These are phyloP conservation scores for Rachycentron canadum DNA, from an alignment of 2,797 vertebrate species.

Conservation along the genomic window DNA sequence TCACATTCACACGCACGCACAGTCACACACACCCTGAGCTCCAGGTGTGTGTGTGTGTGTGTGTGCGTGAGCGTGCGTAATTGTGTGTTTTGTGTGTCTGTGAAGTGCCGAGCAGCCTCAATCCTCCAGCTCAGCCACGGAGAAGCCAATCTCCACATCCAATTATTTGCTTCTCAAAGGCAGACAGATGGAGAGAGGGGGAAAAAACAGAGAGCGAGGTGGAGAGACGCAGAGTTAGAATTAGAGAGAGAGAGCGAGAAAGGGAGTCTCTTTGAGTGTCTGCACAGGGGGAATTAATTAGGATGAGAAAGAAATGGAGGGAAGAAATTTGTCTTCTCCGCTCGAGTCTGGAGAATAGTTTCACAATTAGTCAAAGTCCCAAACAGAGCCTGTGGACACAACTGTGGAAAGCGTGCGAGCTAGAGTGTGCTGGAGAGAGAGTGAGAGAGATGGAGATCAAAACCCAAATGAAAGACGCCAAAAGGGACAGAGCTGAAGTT, in stretches of 20 bases:
- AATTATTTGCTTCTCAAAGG: constrained; percentile 88
- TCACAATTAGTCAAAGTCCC: constrained; percentile 79
- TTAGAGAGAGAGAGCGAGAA: constrained; percentile 29
- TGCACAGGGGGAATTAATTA: constrained; percentile 84
- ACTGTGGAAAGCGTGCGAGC: constrained; percentile 26
- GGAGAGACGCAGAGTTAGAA: constrained; percentile 57
- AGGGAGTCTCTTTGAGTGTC: constrained; percentile 77
- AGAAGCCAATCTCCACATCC: constrained; percentile 84
- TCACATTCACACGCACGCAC: not conserved
- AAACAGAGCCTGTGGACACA: constrained; percentile 70
- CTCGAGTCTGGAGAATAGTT: constrained; percentile 72
- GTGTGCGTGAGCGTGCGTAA: constrained; percentile 41
- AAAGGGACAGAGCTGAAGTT: constrained; percentile 62
- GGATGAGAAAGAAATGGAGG: constrained; percentile 78
- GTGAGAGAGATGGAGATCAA: constrained; percentile 46
- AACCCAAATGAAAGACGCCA: constrained; percentile 47
- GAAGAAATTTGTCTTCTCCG: constrained; percentile 61
- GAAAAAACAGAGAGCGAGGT: constrained; percentile 55
- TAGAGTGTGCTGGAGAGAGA: constrained; percentile 3
- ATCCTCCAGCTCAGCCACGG: constrained; percentile 77
- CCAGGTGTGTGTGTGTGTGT: constrained; percentile 40
- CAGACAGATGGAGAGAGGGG: constrained; percentile 76
- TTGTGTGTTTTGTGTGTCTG: constrained; percentile 33
- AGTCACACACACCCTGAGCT: constrained; percentile 29
- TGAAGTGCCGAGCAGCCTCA: constrained; percentile 53